A percentile compares a stretch with the other conserved stretches of the same genome.
These are phyloP conservation scores for Gasteruption jaculator DNA, from an alignment of 2,888 invertebrate species.

Conservation along the genomic window DNA sequence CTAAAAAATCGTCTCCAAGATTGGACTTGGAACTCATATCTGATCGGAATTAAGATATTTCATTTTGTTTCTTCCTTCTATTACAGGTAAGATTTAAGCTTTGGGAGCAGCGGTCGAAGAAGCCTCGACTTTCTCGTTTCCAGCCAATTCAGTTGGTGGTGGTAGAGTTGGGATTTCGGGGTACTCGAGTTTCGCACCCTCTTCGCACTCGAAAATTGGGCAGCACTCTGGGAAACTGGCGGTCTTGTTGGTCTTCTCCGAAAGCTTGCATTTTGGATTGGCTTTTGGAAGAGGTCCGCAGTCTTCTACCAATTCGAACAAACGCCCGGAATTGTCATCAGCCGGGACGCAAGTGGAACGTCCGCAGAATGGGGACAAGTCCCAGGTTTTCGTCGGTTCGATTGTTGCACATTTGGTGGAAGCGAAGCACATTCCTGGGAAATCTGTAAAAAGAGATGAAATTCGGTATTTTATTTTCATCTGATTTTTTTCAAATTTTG, in stretches of 20 bases:
- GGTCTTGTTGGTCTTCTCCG: conserved; percentile 85
- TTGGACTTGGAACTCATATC: too few relatives aligned
- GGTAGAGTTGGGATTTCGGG: conserved; percentile 68
- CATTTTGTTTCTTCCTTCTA: conserved; percentile 16
- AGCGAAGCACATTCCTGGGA: conserved; percentile 88
- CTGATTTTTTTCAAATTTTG: too few relatives aligned
- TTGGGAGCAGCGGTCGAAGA: conserved; percentile 42
- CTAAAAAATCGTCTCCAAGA: too few relatives aligned
- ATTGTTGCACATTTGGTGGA: conserved; percentile 85
- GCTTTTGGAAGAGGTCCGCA: conserved; percentile 84
- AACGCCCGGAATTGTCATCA: conserved; percentile 70
- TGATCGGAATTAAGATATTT: too few relatives aligned
- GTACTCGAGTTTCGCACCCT: conserved; percentile 79
- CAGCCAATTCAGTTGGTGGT: conserved; percentile 48
- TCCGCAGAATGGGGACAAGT: conserved; percentile 86
- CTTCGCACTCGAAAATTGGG: conserved; percentile 80
- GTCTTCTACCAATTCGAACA: conserved; percentile 82
- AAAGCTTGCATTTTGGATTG: conserved; percentile 84
- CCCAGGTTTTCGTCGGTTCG: conserved; percentile 82
- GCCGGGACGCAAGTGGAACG: conserved; percentile 80
- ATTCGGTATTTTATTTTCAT: too few relatives aligned
- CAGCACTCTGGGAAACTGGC: conserved; percentile 85
- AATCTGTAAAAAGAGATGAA: conserved; percentile 58
- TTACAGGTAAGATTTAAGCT: conserved; percentile 21
- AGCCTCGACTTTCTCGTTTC: conserved; percentile 48